Base-by-base conservation (phyloP, 2,113 vertebrate genomes). In the Melanostigma gelatinosum region DNA sequence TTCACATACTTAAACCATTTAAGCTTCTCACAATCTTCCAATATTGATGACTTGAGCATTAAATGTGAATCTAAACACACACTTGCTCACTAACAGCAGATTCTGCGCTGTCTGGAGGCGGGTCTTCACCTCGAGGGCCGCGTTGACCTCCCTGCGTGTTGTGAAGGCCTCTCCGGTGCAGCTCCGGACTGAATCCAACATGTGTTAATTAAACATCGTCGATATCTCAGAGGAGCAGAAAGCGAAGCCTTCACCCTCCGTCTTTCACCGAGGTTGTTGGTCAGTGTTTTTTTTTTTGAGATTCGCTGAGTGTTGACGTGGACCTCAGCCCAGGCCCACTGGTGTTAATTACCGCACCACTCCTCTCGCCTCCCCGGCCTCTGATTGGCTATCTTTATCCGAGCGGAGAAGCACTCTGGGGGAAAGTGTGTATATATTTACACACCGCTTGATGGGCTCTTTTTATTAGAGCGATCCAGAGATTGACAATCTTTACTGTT, bases 381-480 rank as follows among this genome's bases (percentile, higher is more conserved):
- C 10, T 77, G 84, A 92, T 86, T 88, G 86, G 85, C 72, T 78
- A 38, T 79, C 65, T 85, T 76, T 36, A 76, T 89, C n/a, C 80
- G 81, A 80, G 63, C 58, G 4, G 38, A 32, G 80, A 72, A 80
- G 44, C 61, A 71, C 89, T 83, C 66, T 24, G 42, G 73, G 15
- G 86, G 29, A 57, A 0, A 4, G 46, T 48, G 44, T 48, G 44
- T 48, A 6, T 50, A 2, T 85, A 42, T 81, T 38, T 13, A 46
- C 4, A 62, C 70, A 82, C 29, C 8, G 0, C 77, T 79, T 85
- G 68, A 90, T 87, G 84, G 55, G 69, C 68, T 76, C 70, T 86
- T 86, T 93, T 89, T 85, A 90, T 87, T 84, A 83, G 69, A 70
- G 73, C 52, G 8, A 83, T 80, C 75, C 72, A 72, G 80, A 84